Percentiles rank a stretch among this genome's conserved stretches.
Conservation (phyloP, 2,888 invertebrate species). For the Tortrix viridana region DNA sequence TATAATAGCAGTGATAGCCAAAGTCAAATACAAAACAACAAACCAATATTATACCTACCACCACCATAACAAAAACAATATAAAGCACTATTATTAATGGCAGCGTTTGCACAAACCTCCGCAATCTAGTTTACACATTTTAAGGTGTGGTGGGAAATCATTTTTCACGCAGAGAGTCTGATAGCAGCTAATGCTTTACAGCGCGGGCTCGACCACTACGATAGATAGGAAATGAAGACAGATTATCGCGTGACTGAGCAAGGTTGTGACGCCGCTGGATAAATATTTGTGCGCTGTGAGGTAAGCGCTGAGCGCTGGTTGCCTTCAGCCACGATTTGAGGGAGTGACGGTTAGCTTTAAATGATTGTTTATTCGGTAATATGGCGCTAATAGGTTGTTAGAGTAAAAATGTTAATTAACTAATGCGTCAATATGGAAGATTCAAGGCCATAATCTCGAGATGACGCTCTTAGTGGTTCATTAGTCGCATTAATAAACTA, state of each 20-base stretch:
- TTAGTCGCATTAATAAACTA: too few species aligned
- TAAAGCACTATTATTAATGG: slow-evolving; percentile 12
- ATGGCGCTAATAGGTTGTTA: too few species aligned
- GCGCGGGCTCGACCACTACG: slow-evolving; percentile 55
- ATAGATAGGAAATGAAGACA: slow-evolving; percentile 84
- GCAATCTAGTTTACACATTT: slow-evolving; percentile 37
- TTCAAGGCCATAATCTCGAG: too few species aligned
- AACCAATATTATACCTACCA: neutral
- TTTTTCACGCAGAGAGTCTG: slow-evolving; percentile 78
- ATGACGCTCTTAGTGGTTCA: too few species aligned
- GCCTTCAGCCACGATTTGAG: too few species aligned
- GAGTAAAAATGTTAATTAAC: too few species aligned
- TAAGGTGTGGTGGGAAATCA: slow-evolving; percentile 80
- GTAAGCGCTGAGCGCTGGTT: neutral
- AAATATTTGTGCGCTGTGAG: slow-evolving; percentile 56
- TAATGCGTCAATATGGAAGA: too few species aligned
- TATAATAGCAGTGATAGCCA: too few species aligned
- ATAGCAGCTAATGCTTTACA: slow-evolving; percentile 77
- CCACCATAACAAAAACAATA: slow-evolving; percentile 1
- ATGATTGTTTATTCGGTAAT: neutral
- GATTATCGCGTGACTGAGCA: slow-evolving; percentile 81
- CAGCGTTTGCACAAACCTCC: slow-evolving; percentile 10
- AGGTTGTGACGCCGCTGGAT: slow-evolving; percentile 54
- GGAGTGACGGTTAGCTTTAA: neutral
- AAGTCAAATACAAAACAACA: too few species aligned